phyloP scores from a whole-genome alignment of 2,113 vertebrate genomes.

The Vireo altiloquus region DNA sequence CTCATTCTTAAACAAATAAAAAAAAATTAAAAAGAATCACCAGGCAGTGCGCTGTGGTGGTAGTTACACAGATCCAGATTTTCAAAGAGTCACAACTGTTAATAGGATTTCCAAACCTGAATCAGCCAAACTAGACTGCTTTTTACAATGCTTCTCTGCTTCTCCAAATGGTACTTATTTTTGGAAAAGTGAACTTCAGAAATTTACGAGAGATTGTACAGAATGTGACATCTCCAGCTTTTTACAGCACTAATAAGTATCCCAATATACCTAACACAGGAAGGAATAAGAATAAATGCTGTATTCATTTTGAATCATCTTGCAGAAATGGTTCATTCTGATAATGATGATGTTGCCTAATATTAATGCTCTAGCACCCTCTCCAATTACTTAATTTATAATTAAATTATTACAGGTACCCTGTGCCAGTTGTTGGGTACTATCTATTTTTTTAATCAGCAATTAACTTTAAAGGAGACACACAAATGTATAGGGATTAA shows the following conservation, averaged over 20 bases:
- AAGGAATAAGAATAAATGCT: background rate
- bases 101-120: background rate
- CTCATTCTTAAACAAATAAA: background rate
- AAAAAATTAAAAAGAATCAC: background rate
- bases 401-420: background rate
- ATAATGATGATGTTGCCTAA: background rate
- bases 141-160: background rate
- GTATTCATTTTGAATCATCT: background rate
- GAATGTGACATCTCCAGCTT: background rate
- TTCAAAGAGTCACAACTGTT: background rate
- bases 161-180: background rate
- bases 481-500: background rate
- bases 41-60: background rate
- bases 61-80: background rate
- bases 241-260: background rate
- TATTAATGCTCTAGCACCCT: background rate
- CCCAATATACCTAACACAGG: background rate
- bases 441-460: background rate
- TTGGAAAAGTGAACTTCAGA: background rate
- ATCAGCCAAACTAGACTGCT: background rate
- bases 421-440: background rate
- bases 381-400: background rate
- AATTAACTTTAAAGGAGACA: background rate
- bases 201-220: background rate
- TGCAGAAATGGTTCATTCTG: background rate